phyloP scores from a whole-genome alignment of 2,113 vertebrate genomes.

The Hassar affinis region DNA sequence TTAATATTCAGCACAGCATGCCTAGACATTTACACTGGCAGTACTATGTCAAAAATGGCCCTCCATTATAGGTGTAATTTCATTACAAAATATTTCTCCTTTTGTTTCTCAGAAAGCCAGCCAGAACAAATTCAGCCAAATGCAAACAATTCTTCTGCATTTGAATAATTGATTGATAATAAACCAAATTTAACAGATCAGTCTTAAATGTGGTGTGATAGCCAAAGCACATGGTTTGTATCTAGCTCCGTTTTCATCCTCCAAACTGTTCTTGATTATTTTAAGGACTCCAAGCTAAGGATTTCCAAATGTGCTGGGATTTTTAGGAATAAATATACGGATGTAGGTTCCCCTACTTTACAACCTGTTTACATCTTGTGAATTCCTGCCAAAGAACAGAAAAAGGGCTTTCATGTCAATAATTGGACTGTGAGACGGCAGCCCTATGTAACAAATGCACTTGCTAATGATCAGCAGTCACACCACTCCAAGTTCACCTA shows the following conservation, averaged over 20 bases:
- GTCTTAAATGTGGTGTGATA: constrained; percentile 8
- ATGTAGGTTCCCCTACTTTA: constrained; percentile 61
- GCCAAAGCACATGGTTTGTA: constrained; percentile 47
- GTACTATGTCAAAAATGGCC: constrained; percentile 67
- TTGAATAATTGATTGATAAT: neutral
- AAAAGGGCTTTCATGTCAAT: constrained; percentile 60
- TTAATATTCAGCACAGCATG: constrained; percentile 68
- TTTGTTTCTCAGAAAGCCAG: constrained; percentile 27
- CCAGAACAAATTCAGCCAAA: neutral
- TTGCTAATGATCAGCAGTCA: constrained; percentile 55
- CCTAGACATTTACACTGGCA: constrained; percentile 66
- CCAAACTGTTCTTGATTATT: constrained; percentile 46
- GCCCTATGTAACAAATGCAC: constrained; percentile 54
- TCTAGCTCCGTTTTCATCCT: constrained; percentile 31
- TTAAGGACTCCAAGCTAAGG: constrained; percentile 50
- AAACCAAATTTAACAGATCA: neutral
- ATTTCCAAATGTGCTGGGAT: constrained; percentile 57
- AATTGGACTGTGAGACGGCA: constrained; percentile 62
- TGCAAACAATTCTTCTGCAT: neutral
- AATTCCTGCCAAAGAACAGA: constrained; percentile 57
- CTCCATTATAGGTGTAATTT: constrained; percentile 71
- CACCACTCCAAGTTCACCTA: constrained; percentile 51
- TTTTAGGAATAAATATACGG: constrained; percentile 52
- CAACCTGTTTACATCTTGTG: constrained; percentile 65
- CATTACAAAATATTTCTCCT: constrained; percentile 22